Evolutionary conservation across 2,888 invertebrate species (phyloP).

Genomic region (Tortrix viridana): DNA sequence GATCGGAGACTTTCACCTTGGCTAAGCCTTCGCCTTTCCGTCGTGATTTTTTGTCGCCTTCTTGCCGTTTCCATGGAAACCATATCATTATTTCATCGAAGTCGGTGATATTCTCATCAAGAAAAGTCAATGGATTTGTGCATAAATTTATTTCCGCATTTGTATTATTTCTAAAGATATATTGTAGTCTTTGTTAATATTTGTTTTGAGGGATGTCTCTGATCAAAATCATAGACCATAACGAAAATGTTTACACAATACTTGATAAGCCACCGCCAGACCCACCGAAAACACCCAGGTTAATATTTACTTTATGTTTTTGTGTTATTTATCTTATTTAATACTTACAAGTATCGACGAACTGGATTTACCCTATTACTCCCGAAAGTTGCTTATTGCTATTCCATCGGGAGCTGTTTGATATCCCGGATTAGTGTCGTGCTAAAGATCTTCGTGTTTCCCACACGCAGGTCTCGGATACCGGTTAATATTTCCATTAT

Average conservation of each 20-base stretch:
- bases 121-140: conserved; percentile 14
- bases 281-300: conserved; percentile 80
- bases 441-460: too few relatives aligned
- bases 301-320: conserved; percentile 7
- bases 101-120: too few relatives aligned
- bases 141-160: conserved; percentile 2
- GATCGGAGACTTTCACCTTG: too few relatives aligned
- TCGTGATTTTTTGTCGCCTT: too few relatives aligned
- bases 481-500: too few relatives aligned
- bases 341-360: too few relatives aligned
- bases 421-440: too few relatives aligned
- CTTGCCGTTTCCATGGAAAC: neutral
- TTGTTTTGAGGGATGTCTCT: conserved; percentile 81
- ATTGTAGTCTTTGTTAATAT: conserved; percentile 7
- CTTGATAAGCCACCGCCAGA: conserved; percentile 76
- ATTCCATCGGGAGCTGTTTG: too few relatives aligned
- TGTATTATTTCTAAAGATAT: conserved; percentile 17
- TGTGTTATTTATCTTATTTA: neutral
- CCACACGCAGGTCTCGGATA: too few relatives aligned
- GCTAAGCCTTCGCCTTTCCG: too few relatives aligned
- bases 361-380: too few relatives aligned
- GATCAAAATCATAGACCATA: conserved; percentile 85
- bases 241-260: conserved; percentile 87
- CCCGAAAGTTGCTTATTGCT: too few relatives aligned
- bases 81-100: neutral